These are phyloP conservation scores for Tetrao urogallus DNA, from an alignment of 2,113 vertebrate species.

Conservation along the genomic window DNA sequence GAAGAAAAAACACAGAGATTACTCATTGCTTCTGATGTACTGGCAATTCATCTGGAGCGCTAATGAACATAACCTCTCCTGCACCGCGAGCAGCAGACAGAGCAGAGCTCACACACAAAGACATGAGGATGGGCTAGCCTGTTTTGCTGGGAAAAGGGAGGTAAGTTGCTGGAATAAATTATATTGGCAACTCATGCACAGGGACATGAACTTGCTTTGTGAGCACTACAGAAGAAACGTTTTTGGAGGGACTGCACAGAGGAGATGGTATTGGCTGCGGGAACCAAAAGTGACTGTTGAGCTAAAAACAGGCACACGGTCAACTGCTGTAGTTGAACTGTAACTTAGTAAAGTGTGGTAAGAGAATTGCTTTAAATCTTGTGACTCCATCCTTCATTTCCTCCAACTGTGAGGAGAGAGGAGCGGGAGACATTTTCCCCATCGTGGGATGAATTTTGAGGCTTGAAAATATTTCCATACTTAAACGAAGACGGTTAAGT, in stretches of 20 bases:
- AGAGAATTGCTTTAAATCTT: slow-evolving; percentile 63
- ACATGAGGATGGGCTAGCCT: neutral
- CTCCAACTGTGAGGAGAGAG: slow-evolving; percentile 16
- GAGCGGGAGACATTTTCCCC: slow-evolving; percentile 53
- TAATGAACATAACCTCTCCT: slow-evolving; percentile 8
- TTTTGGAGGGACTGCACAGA: slow-evolving; percentile 3
- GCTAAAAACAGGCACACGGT: slow-evolving; percentile 63
- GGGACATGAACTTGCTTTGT: neutral
- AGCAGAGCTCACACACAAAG: neutral
- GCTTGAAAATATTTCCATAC: slow-evolving; percentile 66
- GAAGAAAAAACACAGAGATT: slow-evolving; percentile 8
- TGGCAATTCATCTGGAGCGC: neutral
- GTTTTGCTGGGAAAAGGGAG: neutral
- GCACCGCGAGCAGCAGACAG: neutral
- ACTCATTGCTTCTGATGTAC: neutral
- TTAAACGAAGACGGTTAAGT: slow-evolving; percentile 53
- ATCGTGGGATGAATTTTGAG: slow-evolving; percentile 63
- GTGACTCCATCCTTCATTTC: slow-evolving; percentile 61
- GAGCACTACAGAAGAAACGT: slow-evolving; percentile 1
- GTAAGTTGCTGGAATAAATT: slow-evolving; percentile 20
- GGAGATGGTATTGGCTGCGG: neutral
- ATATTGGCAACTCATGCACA: neutral
- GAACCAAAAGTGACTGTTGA: slow-evolving; percentile 48
- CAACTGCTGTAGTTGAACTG: slow-evolving; percentile 49
- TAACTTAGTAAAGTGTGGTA: slow-evolving; percentile 70